Base-by-base conservation (phyloP, 2,797 vertebrate genomes). In the Protosalanx chinensis region DNA sequence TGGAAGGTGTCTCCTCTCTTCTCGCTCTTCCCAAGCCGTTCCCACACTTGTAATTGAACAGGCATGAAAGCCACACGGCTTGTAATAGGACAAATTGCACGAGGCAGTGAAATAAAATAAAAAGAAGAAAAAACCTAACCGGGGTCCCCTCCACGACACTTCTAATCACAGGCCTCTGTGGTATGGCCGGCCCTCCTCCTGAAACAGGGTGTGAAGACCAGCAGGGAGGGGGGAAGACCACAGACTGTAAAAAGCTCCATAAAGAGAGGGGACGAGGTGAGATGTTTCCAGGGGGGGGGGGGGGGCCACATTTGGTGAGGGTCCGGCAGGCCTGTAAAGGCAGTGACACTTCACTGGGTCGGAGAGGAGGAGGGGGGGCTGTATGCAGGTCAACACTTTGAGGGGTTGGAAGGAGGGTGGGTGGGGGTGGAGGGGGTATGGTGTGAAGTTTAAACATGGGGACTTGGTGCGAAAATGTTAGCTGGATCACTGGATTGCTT, bases 381-480 rank as follows among this genome's bases (percentile, higher is more conserved):
- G 60, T 67, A 62, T 69, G 27, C 37, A 41, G 61, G 60, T 56
- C 46, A 62, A 37, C 59, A 32, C 68, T 33, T 35, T 20, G 4
- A 2, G 1, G 13, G 63, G 41, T 53, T 53, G 49, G 49, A 18
- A 53, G 3, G 37, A 49, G 72, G 0, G 62, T 65, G 46, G 68
- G 71, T 76, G 37, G 7, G 8, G 37, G 37, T 7, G 37, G 37
- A 10, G 37, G 37, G 37, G 37, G 1, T 12, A 41, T 82, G 62
- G 83, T 87, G 85, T 82, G 83, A 88, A 85, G 82, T 84, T 80
- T 79, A 84, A 84, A 83, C 79, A 82, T 76, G 67, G 78, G 75
- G 66, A 76, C 67, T 65, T 51, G 77, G 75, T 78, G 81, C 80
- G 80, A 67, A 68, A 77, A 74, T 80, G 66, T 79, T 83, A 76